phyloP scores from a whole-genome alignment of 2,888 invertebrate species.

The Hirtodrosophila duncani region DNA sequence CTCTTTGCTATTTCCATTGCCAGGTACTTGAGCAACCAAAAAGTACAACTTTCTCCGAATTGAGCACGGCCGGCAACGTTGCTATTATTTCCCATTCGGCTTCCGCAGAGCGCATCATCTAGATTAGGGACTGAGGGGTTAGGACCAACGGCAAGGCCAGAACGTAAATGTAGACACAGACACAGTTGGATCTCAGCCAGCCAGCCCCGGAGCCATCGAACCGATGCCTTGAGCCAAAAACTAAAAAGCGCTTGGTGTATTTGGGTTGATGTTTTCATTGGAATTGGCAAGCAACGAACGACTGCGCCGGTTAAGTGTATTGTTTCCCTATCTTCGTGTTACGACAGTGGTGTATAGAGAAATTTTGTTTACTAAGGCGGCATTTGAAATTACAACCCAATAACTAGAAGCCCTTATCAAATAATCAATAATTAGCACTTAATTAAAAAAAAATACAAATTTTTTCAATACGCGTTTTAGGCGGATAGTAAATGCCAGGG shows the following conservation, averaged over 20 bases:
- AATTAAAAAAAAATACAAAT: too few relatives aligned
- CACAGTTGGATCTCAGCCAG: constrained; percentile 48
- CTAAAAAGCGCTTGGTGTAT: constrained; percentile 55
- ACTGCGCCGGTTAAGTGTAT: constrained; percentile 40
- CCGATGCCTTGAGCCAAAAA: constrained; percentile 33
- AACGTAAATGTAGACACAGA: constrained; percentile 31
- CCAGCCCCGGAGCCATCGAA: constrained; percentile 1
- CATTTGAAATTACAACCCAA: constrained; percentile 5
- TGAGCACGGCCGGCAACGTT: constrained; percentile 45
- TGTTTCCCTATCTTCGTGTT: constrained; percentile 29
- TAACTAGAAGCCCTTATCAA: too few relatives aligned
- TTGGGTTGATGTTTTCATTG: constrained; percentile 62
- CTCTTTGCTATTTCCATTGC: constrained; percentile 7
- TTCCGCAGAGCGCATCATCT: constrained; percentile 51
- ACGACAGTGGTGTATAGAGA: constrained; percentile 5
- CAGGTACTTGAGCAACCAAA: constrained; percentile 37
- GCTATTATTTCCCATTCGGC: constrained; percentile 57
- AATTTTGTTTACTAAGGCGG: constrained; percentile 10
- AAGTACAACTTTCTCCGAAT: constrained; percentile 30
- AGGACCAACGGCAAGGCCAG: too few relatives aligned
- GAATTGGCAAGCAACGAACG: constrained; percentile 25
- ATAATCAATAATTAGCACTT: too few relatives aligned
- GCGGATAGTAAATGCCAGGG: too few relatives aligned
- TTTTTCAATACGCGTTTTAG: too few relatives aligned
- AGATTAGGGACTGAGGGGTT: constrained; percentile 50